Conservation (phyloP, 92 coral and sea anemone species). For the Phenganax subtilis region DNA sequence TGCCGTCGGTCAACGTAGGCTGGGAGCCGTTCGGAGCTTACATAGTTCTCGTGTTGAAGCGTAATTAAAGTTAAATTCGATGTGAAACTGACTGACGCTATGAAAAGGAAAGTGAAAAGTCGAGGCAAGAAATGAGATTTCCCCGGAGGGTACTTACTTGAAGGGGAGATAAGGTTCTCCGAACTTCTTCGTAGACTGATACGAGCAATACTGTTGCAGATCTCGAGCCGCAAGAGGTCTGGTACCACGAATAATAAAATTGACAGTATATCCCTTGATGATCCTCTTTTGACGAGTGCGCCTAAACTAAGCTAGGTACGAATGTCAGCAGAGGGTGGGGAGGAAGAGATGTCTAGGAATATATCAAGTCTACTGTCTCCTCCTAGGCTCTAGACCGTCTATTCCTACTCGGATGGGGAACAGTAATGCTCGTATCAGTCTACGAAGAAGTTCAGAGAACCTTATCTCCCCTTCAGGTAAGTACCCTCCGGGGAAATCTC, state of each 20-base stretch:
- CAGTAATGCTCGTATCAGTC: constrained; percentile 38
- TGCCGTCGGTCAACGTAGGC: too few relatives aligned
- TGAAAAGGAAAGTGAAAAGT: too few relatives aligned
- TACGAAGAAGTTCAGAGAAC: constrained; percentile 33
- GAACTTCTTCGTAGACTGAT: not conserved
- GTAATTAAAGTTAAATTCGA: too few relatives aligned
- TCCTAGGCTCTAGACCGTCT: not conserved
- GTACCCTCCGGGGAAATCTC: constrained; percentile 26
- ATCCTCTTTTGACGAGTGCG: not conserved
- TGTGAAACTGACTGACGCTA: too few relatives aligned
- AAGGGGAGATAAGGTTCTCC: too few relatives aligned
- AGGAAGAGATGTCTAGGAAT: not conserved
- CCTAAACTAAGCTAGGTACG: not conserved
- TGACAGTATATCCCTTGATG: not conserved
- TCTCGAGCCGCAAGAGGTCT: not conserved
- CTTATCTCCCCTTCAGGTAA: constrained; percentile 27
- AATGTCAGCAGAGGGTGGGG: not conserved
- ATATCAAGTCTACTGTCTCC: not conserved
- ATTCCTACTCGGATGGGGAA: constrained; percentile 9
- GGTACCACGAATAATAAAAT: not conserved
- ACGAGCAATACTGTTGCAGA: constrained; percentile 5
- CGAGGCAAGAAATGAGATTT: constrained; percentile 25
- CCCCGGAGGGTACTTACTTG: constrained; percentile 32
- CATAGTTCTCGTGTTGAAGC: too few relatives aligned
- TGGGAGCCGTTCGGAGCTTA: too few relatives aligned